Evolutionary conservation across 2,113 vertebrate genomes (phyloP), one percentile per base, ranked within the genome.

Genomic region (Halcyon senegalensis): DNA sequence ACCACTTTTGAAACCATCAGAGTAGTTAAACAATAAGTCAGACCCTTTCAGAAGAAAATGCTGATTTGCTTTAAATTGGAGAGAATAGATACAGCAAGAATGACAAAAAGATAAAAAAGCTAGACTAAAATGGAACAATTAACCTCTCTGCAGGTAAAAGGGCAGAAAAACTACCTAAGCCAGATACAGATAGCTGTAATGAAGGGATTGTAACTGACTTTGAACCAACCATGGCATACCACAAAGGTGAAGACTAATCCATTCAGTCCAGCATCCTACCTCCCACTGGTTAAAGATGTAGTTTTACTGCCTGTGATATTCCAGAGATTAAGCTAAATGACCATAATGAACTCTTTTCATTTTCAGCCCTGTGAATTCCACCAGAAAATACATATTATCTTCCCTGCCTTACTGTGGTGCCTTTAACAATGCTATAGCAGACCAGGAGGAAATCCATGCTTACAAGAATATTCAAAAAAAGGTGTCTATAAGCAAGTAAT

Each of bases 91-190:
- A 7, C 7, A 81, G 21, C 20, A 84, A 81, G 59, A 63, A 83
- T 18, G 31, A 79, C 31, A 51, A 94, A 68, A 88, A 58, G 44
- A 73, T 82, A 9, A 85, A 91, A 96, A 89, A 74, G 27, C 0
- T 1, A 73, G 35, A 56, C 4, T 50, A 58, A 90, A 90, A 80
- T 33, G 23, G 59, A 93, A 90, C 28, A 92, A 96, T 93, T 95
- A 94, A 95, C 63, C 75, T 88, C 92, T 63, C 76, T 86, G 50
- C 56, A 80, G 86, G 92, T 92, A 88, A 88, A 88, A 60, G 44
- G 30, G 67, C 30, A 66, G 53, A 66, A 83, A 92, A 93, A 24
- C 19, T 44, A 80, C 70, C 72, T 70, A 86, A 90, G 28, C 37
- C 5, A 20, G 23, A 39, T 70, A n/a, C 55, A 91, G 78, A 82